Evolutionary conservation across 2,888 invertebrate genomes (phyloP), one percentile per base, ranked within the genome.

Genomic region (Agrotis ipsilon): DNA sequence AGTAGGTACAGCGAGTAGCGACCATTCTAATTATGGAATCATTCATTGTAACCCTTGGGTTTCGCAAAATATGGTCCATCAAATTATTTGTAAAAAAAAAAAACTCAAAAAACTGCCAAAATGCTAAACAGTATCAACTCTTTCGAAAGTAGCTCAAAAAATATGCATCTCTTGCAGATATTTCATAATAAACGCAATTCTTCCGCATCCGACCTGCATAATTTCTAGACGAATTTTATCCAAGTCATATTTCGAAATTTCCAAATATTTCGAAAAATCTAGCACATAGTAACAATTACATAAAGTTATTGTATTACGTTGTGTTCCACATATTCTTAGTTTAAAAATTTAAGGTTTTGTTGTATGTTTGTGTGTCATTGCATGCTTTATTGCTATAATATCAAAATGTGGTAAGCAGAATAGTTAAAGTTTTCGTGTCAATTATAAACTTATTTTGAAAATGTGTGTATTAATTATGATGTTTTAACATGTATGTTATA

Each of bases 261-360:
- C n/a, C n/a, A n/a, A n/a, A n/a, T n/a, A n/a, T n/a, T n/a, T n/a
- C n/a, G 24, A n/a, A 65, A 65, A 61, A 80, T 49, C 63, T 74
- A 64, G 68, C 32, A 39, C 68, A 54, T 18, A 49, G 65, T n/a
- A 58, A 51, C 18, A 27, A 58, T 78, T 80, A 66, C 19, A 69
- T 78, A 75, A 78, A 48, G 14, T 6, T 18, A 24, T 11, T 24
- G 3, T 14, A 69, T 75, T 63, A 63, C 75, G 75, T 75, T 3
- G 13, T 54, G 77, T 59, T 61, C 75, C 19, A 80, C 57, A 68
- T 72, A 27, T 32, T 60, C 16, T 27, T 19, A 71, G 43, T n/a
- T 48, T 48, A 60, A 45, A 48, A 55, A 61, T 52, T 77, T 74
- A 55, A 68, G 74, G 75, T 68, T 49, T 21, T 3, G 21, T 55